A percentile compares a stretch with the other conserved stretches of the same genome.
Conservation (phyloP, 2,797 vertebrate species). For the Spheniscus humboldti region DNA sequence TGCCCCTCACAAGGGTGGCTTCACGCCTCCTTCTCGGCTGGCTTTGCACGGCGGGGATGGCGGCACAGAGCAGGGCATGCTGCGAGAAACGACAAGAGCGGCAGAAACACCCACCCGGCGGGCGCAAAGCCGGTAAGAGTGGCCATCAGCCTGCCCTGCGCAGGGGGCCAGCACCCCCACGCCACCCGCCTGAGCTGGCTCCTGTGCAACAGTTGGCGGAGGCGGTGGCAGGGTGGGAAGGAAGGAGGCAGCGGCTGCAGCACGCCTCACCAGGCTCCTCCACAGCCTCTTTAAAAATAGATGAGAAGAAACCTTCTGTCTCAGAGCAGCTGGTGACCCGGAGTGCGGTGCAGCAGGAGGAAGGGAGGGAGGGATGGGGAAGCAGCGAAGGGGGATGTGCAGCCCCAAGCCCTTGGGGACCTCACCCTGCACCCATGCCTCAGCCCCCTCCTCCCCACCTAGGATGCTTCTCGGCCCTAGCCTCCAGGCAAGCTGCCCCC, state of each 20-base stretch:
- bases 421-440: background rate
- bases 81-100: accelerated
- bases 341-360: background rate
- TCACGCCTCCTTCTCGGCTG: background rate
- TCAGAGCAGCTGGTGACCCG: conserved; percentile 54
- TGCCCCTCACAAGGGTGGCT: accelerated
- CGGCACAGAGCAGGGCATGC: background rate
- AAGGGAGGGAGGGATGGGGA: background rate
- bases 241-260: background rate
- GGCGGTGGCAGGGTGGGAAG: background rate
- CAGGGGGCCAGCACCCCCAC: accelerated
- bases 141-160: background rate
- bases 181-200: background rate
- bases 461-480: background rate
- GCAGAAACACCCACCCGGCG: background rate
- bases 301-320: conserved; percentile 58
- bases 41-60: accelerated
- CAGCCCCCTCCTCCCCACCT: background rate
- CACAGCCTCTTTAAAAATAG: conserved; percentile 60
- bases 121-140: accelerated
- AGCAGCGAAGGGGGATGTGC: background rate
- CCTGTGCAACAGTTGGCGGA: background rate
- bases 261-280: conserved; percentile 10
- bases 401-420: background rate
- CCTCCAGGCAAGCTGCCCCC: background rate